phyloP scores from a whole-genome alignment of 37 sponge, comb jelly and placozoan genomes.

The Ianthella basta region DNA sequence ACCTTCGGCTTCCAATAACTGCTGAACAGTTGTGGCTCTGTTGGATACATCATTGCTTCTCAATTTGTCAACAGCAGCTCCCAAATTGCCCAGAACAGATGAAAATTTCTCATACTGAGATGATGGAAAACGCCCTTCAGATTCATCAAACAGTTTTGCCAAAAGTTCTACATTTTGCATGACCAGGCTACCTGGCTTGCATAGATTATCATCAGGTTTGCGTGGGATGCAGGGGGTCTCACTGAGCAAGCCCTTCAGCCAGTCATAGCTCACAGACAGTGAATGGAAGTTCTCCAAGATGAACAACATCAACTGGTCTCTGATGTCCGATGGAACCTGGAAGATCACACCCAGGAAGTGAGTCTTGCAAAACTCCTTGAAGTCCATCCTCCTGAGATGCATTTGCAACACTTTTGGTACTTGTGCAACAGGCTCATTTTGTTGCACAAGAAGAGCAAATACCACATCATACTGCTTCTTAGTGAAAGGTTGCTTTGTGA shows the following conservation, averaged over 20 bases:
- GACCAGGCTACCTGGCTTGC: slow-evolving; percentile 34
- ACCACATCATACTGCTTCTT: not conserved
- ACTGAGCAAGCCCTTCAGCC: slow-evolving; percentile 43
- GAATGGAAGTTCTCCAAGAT: slow-evolving; percentile 21
- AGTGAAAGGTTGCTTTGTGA: not conserved
- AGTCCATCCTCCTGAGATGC: not conserved
- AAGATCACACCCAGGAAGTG: not conserved
- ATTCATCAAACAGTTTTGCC: slow-evolving; percentile 26
- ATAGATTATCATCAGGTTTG: not conserved
- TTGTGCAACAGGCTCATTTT: not conserved
- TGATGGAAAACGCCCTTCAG: slow-evolving; percentile 61
- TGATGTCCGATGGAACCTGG: not conserved
- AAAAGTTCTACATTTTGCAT: slow-evolving; percentile 19
- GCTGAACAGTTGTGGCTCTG: slow-evolving; percentile 39
- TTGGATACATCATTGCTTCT: slow-evolving; percentile 32
- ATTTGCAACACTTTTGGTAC: not conserved
- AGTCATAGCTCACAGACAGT: not conserved
- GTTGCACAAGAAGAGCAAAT: not conserved
- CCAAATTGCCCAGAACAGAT: slow-evolving; percentile 27
- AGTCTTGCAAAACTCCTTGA: not conserved
- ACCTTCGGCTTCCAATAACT: not conserved
- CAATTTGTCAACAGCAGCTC: slow-evolving; percentile 38
- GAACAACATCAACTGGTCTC: slow-evolving; percentile 40
- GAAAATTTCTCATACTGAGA: not conserved
- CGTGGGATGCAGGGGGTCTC: slow-evolving; percentile 39